Conservation (phyloP, 2,797 vertebrate species). For the Xiphophorus birchmanni region DNA sequence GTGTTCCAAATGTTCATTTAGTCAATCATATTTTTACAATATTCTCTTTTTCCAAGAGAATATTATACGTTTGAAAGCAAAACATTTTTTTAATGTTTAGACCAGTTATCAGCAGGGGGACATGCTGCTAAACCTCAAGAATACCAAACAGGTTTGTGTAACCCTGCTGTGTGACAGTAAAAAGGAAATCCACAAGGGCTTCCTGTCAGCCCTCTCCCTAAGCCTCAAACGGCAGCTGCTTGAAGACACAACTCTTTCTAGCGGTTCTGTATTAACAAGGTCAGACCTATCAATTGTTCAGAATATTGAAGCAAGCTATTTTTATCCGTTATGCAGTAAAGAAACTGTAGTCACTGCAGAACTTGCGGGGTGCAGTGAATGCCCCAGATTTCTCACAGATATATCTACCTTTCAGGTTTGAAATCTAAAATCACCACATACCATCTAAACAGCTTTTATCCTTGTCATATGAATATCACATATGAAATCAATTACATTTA, state of each 20-base stretch:
- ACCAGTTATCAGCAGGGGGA: constrained; percentile 19
- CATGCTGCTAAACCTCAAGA: constrained; percentile 16
- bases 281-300: constrained; percentile 17
- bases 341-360: constrained; percentile 9
- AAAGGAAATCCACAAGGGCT: constrained; percentile 22
- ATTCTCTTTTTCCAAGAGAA: neutral
- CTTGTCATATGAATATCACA: neutral
- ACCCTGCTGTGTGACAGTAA: constrained; percentile 20
- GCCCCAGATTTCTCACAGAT: constrained; percentile 33
- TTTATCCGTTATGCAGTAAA: constrained; percentile 21
- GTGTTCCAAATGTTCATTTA: neutral
- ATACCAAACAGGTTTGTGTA: constrained; percentile 40
- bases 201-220: constrained; percentile 28
- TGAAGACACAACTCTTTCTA: constrained; percentile 18
- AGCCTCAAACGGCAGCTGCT: constrained; percentile 26
- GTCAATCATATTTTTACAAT: neutral
- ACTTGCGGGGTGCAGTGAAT: constrained; percentile 20
- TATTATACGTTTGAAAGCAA: neutral
- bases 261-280: constrained; percentile 18
- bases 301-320: constrained; percentile 39
- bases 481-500: neutral
- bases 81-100: neutral
- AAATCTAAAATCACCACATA: constrained; percentile 27
- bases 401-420: constrained; percentile 21
- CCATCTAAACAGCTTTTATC: neutral